Evolutionary conservation across 2,888 invertebrate species (phyloP), one percentile per base, ranked within the genome.

Genomic region (Deilephila porcellus): DNA sequence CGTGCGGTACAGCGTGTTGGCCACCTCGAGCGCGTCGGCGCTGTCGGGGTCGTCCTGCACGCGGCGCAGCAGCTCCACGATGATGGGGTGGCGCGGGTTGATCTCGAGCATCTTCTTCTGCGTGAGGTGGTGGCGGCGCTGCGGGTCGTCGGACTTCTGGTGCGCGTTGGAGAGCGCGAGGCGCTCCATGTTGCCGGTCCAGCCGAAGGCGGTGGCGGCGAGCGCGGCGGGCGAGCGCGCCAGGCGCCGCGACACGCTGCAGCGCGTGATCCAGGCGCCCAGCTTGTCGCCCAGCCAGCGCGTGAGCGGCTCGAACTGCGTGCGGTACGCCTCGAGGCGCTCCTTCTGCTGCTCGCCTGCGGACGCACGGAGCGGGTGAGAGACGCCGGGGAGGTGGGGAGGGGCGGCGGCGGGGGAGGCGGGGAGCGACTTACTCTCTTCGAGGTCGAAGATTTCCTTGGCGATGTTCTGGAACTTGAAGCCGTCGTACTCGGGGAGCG

Each of bases 401-500:
- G 53, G 56, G 56, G 19, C n/a, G 5, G n/a, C 0, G 56, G 5
- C 6, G 5, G 19, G 56, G n/a, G 2, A 20, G 34, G 32, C 4
- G 20, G 25, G 25, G 11, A 29, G 20, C 3, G 7, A 84, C 92
- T 89, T 81, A 92, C 96, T 95, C 85, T 98, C 98, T 64, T 97
- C 96, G 11, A 99, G 92, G 80, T 97, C 96, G 88, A 99, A 97
- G 53, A 99, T 99, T 95, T 99, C 99, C 94, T 99, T 99, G 81
- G 99, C 99, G 73, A 99, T 98, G 91, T 99, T 99, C 94, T 99
- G 99, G 97, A 99, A 99, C 93, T 99, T 99, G 95, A 99, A 98
- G 73, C 99, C 98, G 85, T 99, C 99, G 93, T 98, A 99, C 93
- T 99, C 99, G 1, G 99, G 99, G 90, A 99, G 95, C 67, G 99